These are phyloP conservation scores for Ambastaia sidthimunki DNA, from an alignment of 2,797 vertebrate genomes.

Conservation along the genomic window DNA sequence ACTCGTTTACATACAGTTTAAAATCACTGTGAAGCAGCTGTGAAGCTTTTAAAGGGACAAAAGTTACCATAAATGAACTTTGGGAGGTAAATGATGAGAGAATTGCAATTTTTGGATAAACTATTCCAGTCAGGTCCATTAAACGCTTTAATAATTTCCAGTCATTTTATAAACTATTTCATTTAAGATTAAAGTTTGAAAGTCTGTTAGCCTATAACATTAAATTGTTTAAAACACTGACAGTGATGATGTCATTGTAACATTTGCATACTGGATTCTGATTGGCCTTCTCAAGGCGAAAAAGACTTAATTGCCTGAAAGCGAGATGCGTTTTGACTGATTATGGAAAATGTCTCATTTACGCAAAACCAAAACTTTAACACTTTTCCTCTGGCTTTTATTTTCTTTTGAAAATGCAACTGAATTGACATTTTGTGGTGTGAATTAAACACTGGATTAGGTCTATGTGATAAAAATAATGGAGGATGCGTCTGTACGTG, in stretches of 20 bases:
- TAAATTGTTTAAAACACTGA: not conserved
- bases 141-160: not conserved
- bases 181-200: not conserved
- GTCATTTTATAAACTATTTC: too few species aligned
- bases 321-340: too few species aligned
- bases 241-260: too few species aligned
- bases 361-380: too few species aligned
- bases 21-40: not conserved
- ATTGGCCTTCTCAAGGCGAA: too few species aligned
- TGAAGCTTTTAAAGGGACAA: not conserved
- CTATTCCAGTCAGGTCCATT: not conserved
- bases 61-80: not conserved
- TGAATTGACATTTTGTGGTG: not conserved
- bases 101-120: too few species aligned
- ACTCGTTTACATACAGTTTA: too few species aligned
- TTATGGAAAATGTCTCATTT: too few species aligned
- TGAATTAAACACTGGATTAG: not conserved
- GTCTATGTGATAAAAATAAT: not conserved
- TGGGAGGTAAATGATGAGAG: not conserved
- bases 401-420: not conserved
- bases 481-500: not conserved
- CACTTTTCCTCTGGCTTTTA: not conserved
- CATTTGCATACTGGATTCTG: too few species aligned
- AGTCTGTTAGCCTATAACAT: not conserved
- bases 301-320: too few species aligned